phyloP scores from a whole-genome alignment of 1,140 invertebrate species.

The Lasaia peninsularis region DNA sequence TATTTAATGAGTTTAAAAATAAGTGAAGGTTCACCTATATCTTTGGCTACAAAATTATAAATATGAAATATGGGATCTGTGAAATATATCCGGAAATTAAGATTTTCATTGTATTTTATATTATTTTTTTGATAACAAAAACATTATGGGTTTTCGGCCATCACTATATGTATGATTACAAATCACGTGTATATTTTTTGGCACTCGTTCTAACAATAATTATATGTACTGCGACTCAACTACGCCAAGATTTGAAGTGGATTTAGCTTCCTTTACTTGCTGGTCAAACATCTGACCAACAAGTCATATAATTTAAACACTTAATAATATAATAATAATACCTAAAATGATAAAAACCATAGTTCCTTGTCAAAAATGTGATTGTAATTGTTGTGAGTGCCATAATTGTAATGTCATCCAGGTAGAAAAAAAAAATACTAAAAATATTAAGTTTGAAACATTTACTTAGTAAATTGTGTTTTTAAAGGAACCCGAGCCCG shows the following conservation, averaged over 20 bases:
- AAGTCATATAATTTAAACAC: conserved; percentile 35
- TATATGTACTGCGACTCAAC: conserved; percentile 14
- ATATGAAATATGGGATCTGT: too few species aligned
- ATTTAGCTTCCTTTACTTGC: conserved; percentile 44
- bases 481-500: conserved; percentile 43
- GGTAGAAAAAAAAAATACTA: conserved; percentile 18
- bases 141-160: too few species aligned
- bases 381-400: conserved; percentile 27
- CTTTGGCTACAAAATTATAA: too few species aligned
- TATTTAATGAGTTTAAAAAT: too few species aligned
- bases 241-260: conserved; percentile 16
- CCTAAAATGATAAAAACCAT: conserved; percentile 34
- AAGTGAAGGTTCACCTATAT: too few species aligned
- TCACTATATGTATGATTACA: background rate
- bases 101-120: too few species aligned
- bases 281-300: conserved; percentile 25
- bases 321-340: conserved; percentile 23
- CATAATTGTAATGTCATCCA: conserved; percentile 19
- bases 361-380: conserved; percentile 20
- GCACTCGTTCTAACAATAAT: conserved; percentile 12
- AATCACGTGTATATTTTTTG: conserved; percentile 10
- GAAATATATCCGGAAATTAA: too few species aligned
- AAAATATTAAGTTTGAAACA: too few species aligned
- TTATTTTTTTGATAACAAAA: too few species aligned
- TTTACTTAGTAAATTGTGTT: background rate